These are phyloP conservation scores for Drosophila oshimai DNA, from an alignment of 1,140 invertebrate genomes.

Conservation along the genomic window DNA sequence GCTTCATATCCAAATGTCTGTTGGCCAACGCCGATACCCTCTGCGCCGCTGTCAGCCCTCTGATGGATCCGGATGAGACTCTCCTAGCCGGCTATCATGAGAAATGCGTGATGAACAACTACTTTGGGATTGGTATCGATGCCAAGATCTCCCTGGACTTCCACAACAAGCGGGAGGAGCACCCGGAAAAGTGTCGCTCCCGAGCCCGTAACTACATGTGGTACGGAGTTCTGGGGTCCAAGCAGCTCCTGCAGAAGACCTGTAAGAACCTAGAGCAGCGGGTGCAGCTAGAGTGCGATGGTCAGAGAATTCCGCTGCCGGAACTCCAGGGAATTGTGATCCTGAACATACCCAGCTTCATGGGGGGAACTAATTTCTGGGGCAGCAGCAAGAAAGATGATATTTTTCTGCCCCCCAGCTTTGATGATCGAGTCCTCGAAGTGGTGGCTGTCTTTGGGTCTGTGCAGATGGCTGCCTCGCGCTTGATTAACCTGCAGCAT, in stretches of 20 bases:
- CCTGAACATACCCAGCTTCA: conserved; percentile 98
- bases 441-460: conserved; percentile 98
- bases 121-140: conserved; percentile 99
- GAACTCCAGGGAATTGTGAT: conserved; percentile 98
- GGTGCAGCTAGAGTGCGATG: conserved; percentile 96
- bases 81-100: conserved; percentile 96
- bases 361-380: conserved; percentile 99
- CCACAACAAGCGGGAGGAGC: conserved; percentile 98
- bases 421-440: conserved; percentile 96
- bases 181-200: conserved; percentile 97
- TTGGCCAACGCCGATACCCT: conserved; percentile 98
- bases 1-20: conserved; percentile 94
- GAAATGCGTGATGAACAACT: conserved; percentile 99
- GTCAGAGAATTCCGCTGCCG: conserved; percentile 94
- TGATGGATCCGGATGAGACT: conserved; percentile 96
- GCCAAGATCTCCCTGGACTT: conserved; percentile 99
- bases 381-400: conserved; percentile 95
- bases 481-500: conserved; percentile 97
- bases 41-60: conserved; percentile 95
- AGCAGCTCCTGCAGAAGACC: conserved; percentile 94
- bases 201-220: conserved; percentile 98
- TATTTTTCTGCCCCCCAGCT: conserved; percentile 92
- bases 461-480: conserved; percentile 97
- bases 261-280: conserved; percentile 98
- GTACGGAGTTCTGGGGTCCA: conserved; percentile 97